Conservation (phyloP, 2,888 invertebrate species). For the Cyclophora punctaria region DNA sequence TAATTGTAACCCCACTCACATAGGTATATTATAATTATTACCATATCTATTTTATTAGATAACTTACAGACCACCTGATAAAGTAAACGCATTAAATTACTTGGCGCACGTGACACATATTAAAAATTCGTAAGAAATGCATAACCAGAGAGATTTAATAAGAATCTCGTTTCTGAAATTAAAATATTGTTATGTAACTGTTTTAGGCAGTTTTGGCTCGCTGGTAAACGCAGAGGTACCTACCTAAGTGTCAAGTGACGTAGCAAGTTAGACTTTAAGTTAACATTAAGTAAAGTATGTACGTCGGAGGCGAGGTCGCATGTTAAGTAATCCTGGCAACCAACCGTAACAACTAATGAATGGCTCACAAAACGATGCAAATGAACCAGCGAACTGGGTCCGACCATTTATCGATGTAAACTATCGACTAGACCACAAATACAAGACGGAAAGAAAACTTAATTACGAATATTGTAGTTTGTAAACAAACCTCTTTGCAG, state of each 20-base stretch:
- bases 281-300: conserved; percentile 12
- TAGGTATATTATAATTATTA: no score
- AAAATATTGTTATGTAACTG: background rate
- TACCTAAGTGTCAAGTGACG: conserved; percentile 2
- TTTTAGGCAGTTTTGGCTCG: background rate
- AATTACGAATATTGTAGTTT: conserved; percentile 17
- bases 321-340: conserved; percentile 55
- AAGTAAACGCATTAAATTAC: no score
- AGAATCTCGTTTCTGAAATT: no score
- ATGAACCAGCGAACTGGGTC: conserved; percentile 41
- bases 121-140: no score
- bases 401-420: conserved; percentile 38
- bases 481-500: conserved; percentile 54
- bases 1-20: no score
- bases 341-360: conserved; percentile 57
- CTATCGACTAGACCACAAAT: conserved; percentile 41
- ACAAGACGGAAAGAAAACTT: conserved; percentile 30
- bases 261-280: conserved; percentile 8
- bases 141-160: no score
- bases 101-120: no score
- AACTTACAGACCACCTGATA: no score
- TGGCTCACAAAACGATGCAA: conserved; percentile 58
- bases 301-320: conserved; percentile 37
- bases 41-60: no score
- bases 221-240: background rate